Conservation (phyloP, 1,140 invertebrate genomes). For the Drosophila bifasciata region DNA sequence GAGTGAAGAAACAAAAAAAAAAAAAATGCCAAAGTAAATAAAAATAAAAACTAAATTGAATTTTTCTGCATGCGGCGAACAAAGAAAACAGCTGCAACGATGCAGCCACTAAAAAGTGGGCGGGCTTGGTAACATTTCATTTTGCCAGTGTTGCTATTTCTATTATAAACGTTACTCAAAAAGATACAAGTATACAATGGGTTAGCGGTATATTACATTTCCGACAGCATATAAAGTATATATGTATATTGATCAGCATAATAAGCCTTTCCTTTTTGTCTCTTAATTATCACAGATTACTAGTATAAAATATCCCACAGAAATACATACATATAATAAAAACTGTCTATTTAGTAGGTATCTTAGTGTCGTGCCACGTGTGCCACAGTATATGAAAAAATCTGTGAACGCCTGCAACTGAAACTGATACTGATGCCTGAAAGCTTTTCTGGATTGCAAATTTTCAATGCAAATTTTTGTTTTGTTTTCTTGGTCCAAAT, state of each 20-base stretch:
- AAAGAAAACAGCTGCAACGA: slow-evolving; percentile 23
- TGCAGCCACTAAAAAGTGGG: slow-evolving; percentile 22
- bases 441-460: slow-evolving; percentile 19
- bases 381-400: slow-evolving; percentile 41
- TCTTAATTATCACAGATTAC: too few relatives aligned
- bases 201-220: neutral
- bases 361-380: too few relatives aligned
- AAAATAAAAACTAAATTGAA: slow-evolving; percentile 66
- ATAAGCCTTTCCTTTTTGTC: too few relatives aligned
- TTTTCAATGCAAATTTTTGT: slow-evolving; percentile 49
- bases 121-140: neutral
- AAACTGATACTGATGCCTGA: slow-evolving; percentile 13
- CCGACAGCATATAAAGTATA: slow-evolving; percentile 37
- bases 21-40: slow-evolving; percentile 60
- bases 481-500: slow-evolving; percentile 3
- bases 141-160: too few relatives aligned
- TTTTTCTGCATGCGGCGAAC: slow-evolving; percentile 37
- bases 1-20: too few relatives aligned
- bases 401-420: slow-evolving; percentile 15
- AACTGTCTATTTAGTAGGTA: too few relatives aligned
- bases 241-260: neutral
- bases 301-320: too few relatives aligned
- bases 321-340: too few relatives aligned
- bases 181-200: too few relatives aligned
- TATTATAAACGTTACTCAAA: too few relatives aligned